Base-by-base conservation (phyloP, 23 tunicate species). In the Trididemnum nubilum region DNA sequence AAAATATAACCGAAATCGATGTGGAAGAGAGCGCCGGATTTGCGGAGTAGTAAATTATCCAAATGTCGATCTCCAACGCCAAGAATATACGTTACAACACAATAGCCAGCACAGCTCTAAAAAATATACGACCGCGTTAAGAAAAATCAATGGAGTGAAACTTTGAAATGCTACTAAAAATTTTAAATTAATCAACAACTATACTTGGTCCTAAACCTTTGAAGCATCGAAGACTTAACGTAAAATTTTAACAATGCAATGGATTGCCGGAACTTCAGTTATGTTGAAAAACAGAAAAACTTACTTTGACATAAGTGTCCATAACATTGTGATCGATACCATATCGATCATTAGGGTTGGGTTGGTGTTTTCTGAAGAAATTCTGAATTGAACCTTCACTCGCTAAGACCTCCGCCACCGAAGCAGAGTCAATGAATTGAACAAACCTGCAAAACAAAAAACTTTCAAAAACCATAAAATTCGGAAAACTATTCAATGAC, bases 41-140 rank as follows among this genome's bases (percentile, higher is more conserved):
- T 86, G 18, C 95, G 81, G 34, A 95, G 85, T 64, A 95, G 81
- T 18, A 95, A 73, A 50, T 95, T 95, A 51, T 95, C 99, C 24
- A 89, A 69, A 73, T 95, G 99, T 3, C 99, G 88, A 67, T 95
- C 99, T 23, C 99, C 99, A 2, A 95, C 85, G 19, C 99, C 99
- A 9, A 95, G 89, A 30, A 95, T 59, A 83, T 95, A 95, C 5
- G 99, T 95, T 0, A 95, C 80, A 9, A 95, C 99, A 76, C 99
- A 95, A 73, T 95, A 95, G 1, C 99, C 99, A 1, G 99, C 99
- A 40, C 92, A 86, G 59, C 93, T 86, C 85, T 90, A 80, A 33
- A 51, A 61, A 61, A 21, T 7, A 9, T 7, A 44, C 54, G n/a
- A n/a, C n/a, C n/a, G n/a, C n/a, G n/a, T n/a, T n/a, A n/a, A n/a